Evolutionary conservation across 1,140 invertebrate genomes (phyloP).

Genomic region (Nephotettix cincticeps): DNA sequence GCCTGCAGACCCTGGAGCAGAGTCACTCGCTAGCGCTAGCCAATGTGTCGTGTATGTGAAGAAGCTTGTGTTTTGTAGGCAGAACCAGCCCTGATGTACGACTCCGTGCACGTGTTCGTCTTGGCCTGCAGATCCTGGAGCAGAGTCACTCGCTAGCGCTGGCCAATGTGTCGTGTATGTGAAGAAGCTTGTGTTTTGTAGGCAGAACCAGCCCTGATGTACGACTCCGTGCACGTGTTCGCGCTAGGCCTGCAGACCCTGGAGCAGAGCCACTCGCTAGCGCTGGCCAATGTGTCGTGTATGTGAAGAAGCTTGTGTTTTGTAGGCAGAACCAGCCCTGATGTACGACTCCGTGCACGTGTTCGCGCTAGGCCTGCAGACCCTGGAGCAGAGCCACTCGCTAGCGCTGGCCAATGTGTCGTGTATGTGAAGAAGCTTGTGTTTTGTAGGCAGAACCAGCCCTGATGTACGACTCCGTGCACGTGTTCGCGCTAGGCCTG

Average conservation of each 20-base stretch:
- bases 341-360: conserved; percentile 75
- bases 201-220: conserved; percentile 77
- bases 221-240: conserved; percentile 70
- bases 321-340: conserved; percentile 73
- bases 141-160: no score
- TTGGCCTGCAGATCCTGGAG: no score
- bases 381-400: conserved; percentile 62
- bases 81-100: no score
- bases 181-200: no score
- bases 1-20: no score
- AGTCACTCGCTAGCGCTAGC: no score
- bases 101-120: no score
- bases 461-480: conserved; percentile 71
- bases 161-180: no score
- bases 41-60: no score
- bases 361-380: conserved; percentile 62
- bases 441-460: conserved; percentile 70
- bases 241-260: conserved; percentile 60
- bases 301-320: conserved; percentile 24
- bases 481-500: conserved; percentile 68
- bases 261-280: conserved; percentile 62
- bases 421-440: conserved; percentile 45
- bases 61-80: no score
- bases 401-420: conserved; percentile 65
- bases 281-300: conserved; percentile 67